Percentiles rank a stretch among this genome's conserved stretches.
Evolutionary conservation across 35 echinoderm and acorn worm genomes (phyloP).

Genomic region (Heliocidaris erythrogramma): DNA sequence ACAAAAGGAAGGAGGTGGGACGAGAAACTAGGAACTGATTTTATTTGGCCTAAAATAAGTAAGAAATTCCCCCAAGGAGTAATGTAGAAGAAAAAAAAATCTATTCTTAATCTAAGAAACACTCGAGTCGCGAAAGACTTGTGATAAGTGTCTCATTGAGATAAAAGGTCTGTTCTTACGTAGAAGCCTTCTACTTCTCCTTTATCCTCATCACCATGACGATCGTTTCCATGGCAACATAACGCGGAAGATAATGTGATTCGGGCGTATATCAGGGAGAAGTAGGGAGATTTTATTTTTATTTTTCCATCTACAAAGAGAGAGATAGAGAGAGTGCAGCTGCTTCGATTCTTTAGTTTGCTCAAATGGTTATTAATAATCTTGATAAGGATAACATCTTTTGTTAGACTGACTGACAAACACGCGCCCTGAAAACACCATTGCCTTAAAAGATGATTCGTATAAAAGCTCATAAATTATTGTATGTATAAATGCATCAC

Average conservation of each 20-base stretch:
- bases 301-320: neutral
- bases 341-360: neutral
- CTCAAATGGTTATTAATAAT: neutral
- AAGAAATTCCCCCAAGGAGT: neutral
- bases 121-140: neutral
- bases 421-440: too few species aligned
- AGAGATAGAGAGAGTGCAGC: neutral
- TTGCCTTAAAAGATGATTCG: too few species aligned
- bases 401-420: too few species aligned
- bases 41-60: neutral
- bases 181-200: neutral
- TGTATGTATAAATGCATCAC: too few species aligned
- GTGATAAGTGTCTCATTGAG: neutral
- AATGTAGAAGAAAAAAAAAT: neutral
- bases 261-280: neutral
- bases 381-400: neutral
- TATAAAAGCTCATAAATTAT: too few species aligned
- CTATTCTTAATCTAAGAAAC: neutral
- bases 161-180: constrained; percentile 9
- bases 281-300: neutral
- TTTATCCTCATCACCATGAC: neutral
- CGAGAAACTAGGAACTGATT: too few species aligned
- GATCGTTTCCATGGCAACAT: neutral
- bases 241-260: constrained; percentile 2
- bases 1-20: too few species aligned